Evolutionary conservation across 92 coral and sea anemone species (phyloP).

Genomic region (Pocillopora meandrina): DNA sequence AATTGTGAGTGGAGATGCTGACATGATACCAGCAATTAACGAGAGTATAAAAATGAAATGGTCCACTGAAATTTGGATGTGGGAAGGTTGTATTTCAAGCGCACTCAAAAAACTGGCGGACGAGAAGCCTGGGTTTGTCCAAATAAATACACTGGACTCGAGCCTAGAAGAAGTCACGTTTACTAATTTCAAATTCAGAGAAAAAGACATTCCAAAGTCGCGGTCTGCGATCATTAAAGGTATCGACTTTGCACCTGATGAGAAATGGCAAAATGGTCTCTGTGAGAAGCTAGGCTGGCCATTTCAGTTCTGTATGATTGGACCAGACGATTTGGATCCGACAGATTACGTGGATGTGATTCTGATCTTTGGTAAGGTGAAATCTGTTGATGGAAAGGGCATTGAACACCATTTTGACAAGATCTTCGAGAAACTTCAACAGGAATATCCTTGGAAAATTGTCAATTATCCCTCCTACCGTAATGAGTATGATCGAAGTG

Average conservation of each 20-base stretch:
- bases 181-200: constrained; percentile 6
- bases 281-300: constrained; percentile 39
- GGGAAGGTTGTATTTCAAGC: constrained; percentile 35
- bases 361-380: constrained; percentile 8
- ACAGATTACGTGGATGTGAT: constrained; percentile 5
- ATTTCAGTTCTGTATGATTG: constrained; percentile 27
- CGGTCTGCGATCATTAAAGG: constrained; percentile 37
- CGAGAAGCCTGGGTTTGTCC: constrained; percentile 1
- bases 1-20: constrained; percentile 61
- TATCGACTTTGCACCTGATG: background rate
- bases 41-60: constrained; percentile 24
- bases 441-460: constrained; percentile 10
- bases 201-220: background rate
- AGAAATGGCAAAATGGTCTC: constrained; percentile 34
- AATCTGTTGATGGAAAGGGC: constrained; percentile 17
- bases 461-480: constrained; percentile 4
- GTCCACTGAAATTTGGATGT: constrained; percentile 57
- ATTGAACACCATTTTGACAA: background rate
- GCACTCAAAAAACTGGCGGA: background rate
- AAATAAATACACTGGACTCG: constrained; percentile 12
- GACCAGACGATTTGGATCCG: constrained; percentile 3
- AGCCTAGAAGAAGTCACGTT: constrained; percentile 18
- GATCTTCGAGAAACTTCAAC: constrained; percentile 7
- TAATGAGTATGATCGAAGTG: background rate
- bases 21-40: constrained; percentile 49